Base-by-base conservation (phyloP, 2,888 invertebrate species). In the Oegoconia quadripuncta region DNA sequence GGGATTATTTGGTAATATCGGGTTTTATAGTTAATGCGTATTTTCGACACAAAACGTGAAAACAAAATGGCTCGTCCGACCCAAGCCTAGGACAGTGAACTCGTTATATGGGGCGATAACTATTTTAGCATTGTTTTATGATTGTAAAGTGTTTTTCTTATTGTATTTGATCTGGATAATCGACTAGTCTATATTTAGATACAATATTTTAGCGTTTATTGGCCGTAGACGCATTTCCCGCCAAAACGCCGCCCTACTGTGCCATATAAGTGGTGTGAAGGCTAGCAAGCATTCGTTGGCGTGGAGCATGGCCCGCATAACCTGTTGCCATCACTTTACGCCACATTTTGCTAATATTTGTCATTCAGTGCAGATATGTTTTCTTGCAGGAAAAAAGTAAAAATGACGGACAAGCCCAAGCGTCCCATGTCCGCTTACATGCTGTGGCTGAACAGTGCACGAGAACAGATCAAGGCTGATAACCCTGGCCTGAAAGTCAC, bases 341-440 rank as follows among this genome's bases (percentile, higher is more conserved):
- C 31, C 16, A 28, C 47, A 48, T 52, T 59, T 67, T 52, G 42
- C 20, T 36, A 37, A 30, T 53, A 48, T 46, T 49, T 51, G 48
- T 39, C 34, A 31, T 50, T 57, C 32, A 38, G 38, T 42, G 35
- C 22, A 42, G 42, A 26, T 28, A 42, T 64, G 53, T 61, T 65
- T 52, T 45, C 39, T 79, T 77, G 44, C 73, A 86, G 86, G 82
- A 86, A 77, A 88, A 89, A 84, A 76, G 74, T 74, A 91, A 95
- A 89, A 92, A 95, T 88, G 93, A 92, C 72, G 91, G 93, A 89
- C 94, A 98, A 91, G 83, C 99, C 99, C 32, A 99, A 99, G 84
- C 91, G 97, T 68, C 95, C 98, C 25, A 90, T 93, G 67, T 93
- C 97, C 33, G 97, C 97, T 2, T 99, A 96, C 75, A 96, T 99